Evolutionary conservation across 2,113 vertebrate species (phyloP), one percentile per base, ranked within the genome.

Genomic region (Macaca mulatta): DNA sequence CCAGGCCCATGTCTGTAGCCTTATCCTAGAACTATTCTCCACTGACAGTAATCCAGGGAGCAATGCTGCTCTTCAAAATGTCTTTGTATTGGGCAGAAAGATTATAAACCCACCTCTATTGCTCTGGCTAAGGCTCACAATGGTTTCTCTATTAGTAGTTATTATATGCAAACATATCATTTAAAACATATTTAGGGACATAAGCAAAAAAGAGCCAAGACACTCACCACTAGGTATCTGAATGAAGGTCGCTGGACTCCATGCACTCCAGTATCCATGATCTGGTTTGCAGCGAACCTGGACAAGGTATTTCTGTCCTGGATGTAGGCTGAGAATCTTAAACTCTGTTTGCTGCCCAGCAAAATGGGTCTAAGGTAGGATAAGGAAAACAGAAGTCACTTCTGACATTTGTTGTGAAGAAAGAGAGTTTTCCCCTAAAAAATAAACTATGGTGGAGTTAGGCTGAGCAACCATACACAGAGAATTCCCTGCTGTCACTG

Each of bases 201-300:
- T 18, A 67, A 92, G 23, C 17, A 64, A 96, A 96, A 96, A 27
- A 6, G 25, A 64, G 8, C 2, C 20, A 67, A 72, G 52, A 23
- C 20, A 98, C 98, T 99, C 98, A 98, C 99, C 98, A 75, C 67
- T 92, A n/a, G 98, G 98, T 88, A 98, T 98, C 57, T 98, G 94
- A 93, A 98, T 97, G 25, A 93, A 98, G 13, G 93, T 97, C 89
- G 98, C 98, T 69, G 95, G 96, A 84, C 98, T 98, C 98, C 98
- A 99, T 32, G 97, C 86, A 93, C 98, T 99, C 98, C 98, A 99
- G 72, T 93, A 97, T 94, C 98, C 98, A 61, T 99, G 98, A 79
- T 99, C 99, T 1, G 99, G 99, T 93, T 99, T 99, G 96, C 99
- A 99, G 93, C 99, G 99, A 96, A 99, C 99, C 97, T 99, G 99